Evolutionary conservation across 2,888 invertebrate genomes (phyloP).

Genomic region (Drosophila tanythrix): DNA sequence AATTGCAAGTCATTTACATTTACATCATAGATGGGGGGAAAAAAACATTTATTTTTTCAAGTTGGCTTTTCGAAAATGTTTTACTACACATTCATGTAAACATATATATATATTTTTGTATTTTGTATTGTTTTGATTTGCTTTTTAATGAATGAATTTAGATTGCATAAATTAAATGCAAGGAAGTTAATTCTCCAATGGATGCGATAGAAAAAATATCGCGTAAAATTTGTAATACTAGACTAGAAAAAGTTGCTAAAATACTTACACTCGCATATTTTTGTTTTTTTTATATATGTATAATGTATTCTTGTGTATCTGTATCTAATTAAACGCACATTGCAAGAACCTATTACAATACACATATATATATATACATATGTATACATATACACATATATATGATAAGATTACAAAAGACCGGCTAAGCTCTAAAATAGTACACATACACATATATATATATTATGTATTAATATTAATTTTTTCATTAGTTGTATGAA

Average conservation of each 20-base stretch:
- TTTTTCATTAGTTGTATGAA: slow-evolving; percentile 25
- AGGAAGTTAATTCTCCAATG: slow-evolving; percentile 50
- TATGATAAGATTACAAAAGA: slow-evolving; percentile 64
- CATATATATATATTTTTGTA: slow-evolving; percentile 18
- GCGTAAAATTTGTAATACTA: slow-evolving; percentile 59
- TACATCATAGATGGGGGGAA: slow-evolving; percentile 37
- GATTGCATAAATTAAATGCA: slow-evolving; percentile 51
- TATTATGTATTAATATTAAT: slow-evolving; percentile 11
- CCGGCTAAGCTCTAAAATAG: slow-evolving; percentile 65
- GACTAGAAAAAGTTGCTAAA: slow-evolving; percentile 75
- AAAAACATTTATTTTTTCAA: slow-evolving; percentile 59
- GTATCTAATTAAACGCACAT: slow-evolving; percentile 55
- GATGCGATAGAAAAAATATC: slow-evolving; percentile 53
- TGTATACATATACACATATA: slow-evolving; percentile 18
- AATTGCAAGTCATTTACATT: slow-evolving; percentile 15
- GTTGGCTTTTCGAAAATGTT: slow-evolving; percentile 49
- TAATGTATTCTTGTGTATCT: slow-evolving; percentile 36
- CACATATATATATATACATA: slow-evolving; percentile 7
- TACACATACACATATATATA: slow-evolving; percentile 40
- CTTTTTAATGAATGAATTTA: slow-evolving; percentile 13
- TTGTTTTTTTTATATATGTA: slow-evolving; percentile 29
- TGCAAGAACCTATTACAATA: slow-evolving; percentile 39
- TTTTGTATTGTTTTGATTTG: neutral
- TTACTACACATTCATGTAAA: slow-evolving; percentile 56
- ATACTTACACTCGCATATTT: slow-evolving; percentile 55